Percentiles rank a stretch among this genome's conserved stretches.
These are phyloP conservation scores for Pseudochirops corinnae DNA, from an alignment of 2,797 vertebrate genomes.

Conservation along the genomic window DNA sequence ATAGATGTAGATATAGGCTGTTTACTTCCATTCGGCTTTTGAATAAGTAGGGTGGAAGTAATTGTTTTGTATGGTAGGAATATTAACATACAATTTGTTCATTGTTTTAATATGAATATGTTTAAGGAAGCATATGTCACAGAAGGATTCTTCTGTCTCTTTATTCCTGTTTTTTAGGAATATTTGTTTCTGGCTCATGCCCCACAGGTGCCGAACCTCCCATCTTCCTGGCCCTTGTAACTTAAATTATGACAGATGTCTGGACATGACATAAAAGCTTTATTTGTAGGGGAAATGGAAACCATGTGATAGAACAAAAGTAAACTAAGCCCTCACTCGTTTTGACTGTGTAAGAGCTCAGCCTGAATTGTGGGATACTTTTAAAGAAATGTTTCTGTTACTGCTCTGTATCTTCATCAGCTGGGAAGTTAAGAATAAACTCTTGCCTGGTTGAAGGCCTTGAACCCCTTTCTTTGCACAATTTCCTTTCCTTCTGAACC, in stretches of 20 bases:
- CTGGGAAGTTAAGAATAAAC: not conserved
- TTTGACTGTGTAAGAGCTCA: not conserved
- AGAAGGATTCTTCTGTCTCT: constrained; percentile 61
- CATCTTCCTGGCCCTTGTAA: constrained; percentile 13
- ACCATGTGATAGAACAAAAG: not conserved
- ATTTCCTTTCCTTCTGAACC: not conserved
- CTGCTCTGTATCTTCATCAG: not conserved
- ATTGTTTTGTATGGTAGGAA: constrained; percentile 67
- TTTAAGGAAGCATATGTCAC: constrained; percentile 58
- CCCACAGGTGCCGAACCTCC: constrained; percentile 23
- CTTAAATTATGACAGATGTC: not conserved
- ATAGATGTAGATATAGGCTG: constrained; percentile 33
- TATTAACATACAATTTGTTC: constrained; percentile 64
- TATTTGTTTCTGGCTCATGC: constrained; percentile 52
- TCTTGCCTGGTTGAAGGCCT: not conserved
- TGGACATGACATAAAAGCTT: not conserved
- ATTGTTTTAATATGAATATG: constrained; percentile 68
- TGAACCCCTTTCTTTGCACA: not conserved
- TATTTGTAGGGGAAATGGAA: not conserved
- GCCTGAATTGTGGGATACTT: not conserved
- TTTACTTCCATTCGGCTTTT: constrained; percentile 53
- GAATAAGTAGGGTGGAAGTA: constrained; percentile 48
- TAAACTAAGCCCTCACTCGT: not conserved
- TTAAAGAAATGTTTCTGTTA: not conserved
- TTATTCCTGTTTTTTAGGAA: constrained; percentile 46